phyloP scores from a whole-genome alignment of 2,888 invertebrate genomes.

The Blomia tropicalis region DNA sequence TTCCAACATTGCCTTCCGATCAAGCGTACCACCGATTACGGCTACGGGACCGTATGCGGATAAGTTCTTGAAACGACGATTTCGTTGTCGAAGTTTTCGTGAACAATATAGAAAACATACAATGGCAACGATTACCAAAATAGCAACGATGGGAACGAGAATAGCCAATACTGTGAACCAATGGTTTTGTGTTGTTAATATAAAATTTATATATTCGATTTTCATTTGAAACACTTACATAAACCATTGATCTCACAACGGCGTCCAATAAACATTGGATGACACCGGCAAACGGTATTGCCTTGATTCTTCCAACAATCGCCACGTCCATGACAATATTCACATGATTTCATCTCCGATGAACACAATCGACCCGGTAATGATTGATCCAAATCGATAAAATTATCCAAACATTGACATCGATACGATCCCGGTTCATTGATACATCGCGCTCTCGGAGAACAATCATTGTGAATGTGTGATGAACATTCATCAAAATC shows the following conservation, averaged over 20 bases:
- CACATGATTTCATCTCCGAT: slow-evolving; percentile 63
- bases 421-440: slow-evolving; percentile 76
- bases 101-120: slow-evolving; percentile 29
- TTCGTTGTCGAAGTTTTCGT: slow-evolving; percentile 27
- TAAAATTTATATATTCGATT: not conserved
- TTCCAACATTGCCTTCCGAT: slow-evolving; percentile 55
- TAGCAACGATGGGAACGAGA: slow-evolving; percentile 30
- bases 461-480: slow-evolving; percentile 67
- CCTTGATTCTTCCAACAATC: slow-evolving; percentile 49
- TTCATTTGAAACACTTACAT: slow-evolving; percentile 33
- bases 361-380: slow-evolving; percentile 63
- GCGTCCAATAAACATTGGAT: slow-evolving; percentile 75
- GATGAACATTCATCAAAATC: slow-evolving; percentile 75
- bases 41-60: slow-evolving; percentile 27
- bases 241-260: slow-evolving; percentile 72
- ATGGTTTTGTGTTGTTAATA: not conserved
- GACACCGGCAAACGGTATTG: slow-evolving; percentile 60
- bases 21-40: slow-evolving; percentile 37
- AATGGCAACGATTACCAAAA: slow-evolving; percentile 27
- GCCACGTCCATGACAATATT: slow-evolving; percentile 68
- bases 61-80: slow-evolving; percentile 28
- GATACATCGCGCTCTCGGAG: slow-evolving; percentile 66
- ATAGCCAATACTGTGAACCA: slow-evolving; percentile 30
- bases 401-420: slow-evolving; percentile 71
- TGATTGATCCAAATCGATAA: slow-evolving; percentile 53